These are phyloP conservation scores for Delia radicum DNA, from an alignment of 1,140 invertebrate species.

Conservation along the genomic window DNA sequence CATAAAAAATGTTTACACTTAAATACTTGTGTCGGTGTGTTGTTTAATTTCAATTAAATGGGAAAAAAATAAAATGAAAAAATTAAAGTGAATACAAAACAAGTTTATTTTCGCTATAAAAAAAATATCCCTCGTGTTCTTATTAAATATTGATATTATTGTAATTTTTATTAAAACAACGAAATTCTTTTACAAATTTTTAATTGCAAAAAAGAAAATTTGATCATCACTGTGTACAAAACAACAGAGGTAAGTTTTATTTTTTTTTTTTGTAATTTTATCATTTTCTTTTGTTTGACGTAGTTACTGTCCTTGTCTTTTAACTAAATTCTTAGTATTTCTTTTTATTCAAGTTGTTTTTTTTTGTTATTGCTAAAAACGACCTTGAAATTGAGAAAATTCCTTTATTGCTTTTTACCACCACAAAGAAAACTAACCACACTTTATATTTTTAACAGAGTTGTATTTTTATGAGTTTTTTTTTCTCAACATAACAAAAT, in stretches of 20 bases:
- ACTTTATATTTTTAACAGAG: background rate
- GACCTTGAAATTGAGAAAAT: constrained; percentile 22
- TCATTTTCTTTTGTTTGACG: background rate
- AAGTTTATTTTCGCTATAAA: background rate
- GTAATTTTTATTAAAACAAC: background rate
- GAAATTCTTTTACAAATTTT: background rate
- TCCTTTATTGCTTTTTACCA: background rate
- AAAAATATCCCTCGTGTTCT: background rate
- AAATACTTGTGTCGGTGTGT: background rate
- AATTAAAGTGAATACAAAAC: background rate
- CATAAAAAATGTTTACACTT: background rate
- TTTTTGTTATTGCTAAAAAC: background rate
- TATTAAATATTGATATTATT: background rate
- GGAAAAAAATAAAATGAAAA: background rate
- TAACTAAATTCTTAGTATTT: background rate
- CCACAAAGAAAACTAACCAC: background rate
- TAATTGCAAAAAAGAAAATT: background rate
- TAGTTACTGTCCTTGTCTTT: constrained; percentile 18
- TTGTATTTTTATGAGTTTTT: background rate
- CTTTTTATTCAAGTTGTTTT: background rate
- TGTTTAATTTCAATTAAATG: background rate
- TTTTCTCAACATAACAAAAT: no score
- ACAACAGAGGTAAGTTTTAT: background rate
- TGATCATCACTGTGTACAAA: background rate
- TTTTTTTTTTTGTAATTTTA: background rate